Evolutionary conservation across 2,113 vertebrate species (phyloP).

Genomic region (Xenopus tropicalis): DNA sequence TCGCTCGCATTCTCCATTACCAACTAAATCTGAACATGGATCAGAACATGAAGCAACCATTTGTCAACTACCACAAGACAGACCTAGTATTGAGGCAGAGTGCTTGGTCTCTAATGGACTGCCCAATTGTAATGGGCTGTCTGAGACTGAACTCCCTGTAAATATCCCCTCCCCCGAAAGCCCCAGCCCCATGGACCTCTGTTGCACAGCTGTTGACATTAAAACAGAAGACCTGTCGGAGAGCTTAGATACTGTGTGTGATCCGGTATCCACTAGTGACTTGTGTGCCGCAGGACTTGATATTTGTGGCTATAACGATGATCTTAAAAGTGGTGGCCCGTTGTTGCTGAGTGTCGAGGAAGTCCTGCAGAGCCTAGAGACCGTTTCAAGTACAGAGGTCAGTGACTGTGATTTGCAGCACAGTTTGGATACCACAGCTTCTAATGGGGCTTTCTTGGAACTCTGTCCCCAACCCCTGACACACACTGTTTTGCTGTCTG

Average conservation of each 20-base stretch:
- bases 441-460: slow-evolving; percentile 78
- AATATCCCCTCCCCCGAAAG: slow-evolving; percentile 79
- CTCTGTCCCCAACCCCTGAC: slow-evolving; percentile 76
- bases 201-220: slow-evolving; percentile 75
- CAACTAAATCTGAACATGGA: slow-evolving; percentile 71
- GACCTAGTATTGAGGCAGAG: slow-evolving; percentile 60
- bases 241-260: slow-evolving; percentile 78
- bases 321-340: slow-evolving; percentile 84
- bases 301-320: slow-evolving; percentile 85
- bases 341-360: slow-evolving; percentile 89
- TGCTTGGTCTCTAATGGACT: slow-evolving; percentile 81
- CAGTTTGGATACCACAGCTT: slow-evolving; percentile 65
- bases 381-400: slow-evolving; percentile 75
- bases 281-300: slow-evolving; percentile 81
- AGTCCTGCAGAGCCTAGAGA: slow-evolving; percentile 88
- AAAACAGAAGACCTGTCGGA: slow-evolving; percentile 76
- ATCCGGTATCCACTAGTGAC: slow-evolving; percentile 70
- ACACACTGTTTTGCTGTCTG: slow-evolving; percentile 69
- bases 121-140: slow-evolving; percentile 85
- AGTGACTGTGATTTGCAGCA: slow-evolving; percentile 71
- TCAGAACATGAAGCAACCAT: slow-evolving; percentile 59
- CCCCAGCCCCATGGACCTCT: slow-evolving; percentile 66
- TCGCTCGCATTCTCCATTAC: slow-evolving; percentile 77
- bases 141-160: slow-evolving; percentile 72
- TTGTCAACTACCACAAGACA: slow-evolving; percentile 63